Conservation (phyloP, 2,113 vertebrate genomes). For the Hippolais icterina region DNA sequence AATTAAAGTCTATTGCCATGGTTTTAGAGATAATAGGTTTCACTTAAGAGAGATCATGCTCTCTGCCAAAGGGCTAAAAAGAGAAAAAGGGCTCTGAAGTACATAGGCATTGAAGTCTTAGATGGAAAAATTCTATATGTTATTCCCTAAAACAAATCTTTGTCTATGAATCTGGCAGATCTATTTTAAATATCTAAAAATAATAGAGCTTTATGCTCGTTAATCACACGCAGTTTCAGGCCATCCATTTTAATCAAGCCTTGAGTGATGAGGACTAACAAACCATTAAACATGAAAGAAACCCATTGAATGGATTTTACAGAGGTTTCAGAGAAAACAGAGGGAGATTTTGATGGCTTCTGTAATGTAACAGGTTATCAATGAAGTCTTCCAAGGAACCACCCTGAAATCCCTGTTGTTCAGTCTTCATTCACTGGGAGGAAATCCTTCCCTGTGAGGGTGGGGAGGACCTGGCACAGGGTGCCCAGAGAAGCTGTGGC, state of each 20-base stretch:
- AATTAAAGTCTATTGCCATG: background rate
- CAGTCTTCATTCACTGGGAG: background rate
- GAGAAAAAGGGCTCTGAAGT: background rate
- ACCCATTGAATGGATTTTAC: background rate
- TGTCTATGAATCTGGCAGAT: background rate
- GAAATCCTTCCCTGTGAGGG: background rate
- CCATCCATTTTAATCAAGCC: background rate
- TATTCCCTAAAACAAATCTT: background rate
- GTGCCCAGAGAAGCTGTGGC: background rate
- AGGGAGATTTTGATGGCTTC: background rate
- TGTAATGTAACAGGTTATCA: background rate
- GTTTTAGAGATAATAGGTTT: background rate
- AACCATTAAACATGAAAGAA: background rate
- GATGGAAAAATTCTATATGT: background rate
- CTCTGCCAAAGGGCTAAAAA: background rate
- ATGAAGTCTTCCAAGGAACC: background rate
- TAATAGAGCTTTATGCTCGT: background rate
- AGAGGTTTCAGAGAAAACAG: background rate
- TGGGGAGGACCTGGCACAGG: background rate
- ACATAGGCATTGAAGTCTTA: background rate
- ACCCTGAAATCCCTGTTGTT: background rate
- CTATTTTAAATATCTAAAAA: background rate
- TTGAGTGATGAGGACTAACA: background rate
- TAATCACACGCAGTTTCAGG: background rate
- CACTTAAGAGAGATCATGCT: background rate